These are phyloP conservation scores for Ptychodera flava DNA, from an alignment of 35 echinoderm and acorn worm species.

Conservation along the genomic window DNA sequence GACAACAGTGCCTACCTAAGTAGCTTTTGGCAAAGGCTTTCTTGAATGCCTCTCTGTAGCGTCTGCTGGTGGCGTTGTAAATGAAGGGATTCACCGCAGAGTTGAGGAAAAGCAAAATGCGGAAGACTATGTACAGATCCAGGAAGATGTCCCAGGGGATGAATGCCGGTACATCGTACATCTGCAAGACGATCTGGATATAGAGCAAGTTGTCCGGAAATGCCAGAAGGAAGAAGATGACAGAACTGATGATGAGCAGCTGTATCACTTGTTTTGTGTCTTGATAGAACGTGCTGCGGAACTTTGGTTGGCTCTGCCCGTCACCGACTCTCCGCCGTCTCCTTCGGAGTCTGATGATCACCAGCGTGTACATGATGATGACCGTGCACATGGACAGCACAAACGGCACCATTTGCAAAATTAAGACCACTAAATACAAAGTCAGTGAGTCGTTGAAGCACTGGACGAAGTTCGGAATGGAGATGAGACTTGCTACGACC, in stretches of 20 bases:
- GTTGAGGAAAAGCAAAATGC: conserved; percentile 63
- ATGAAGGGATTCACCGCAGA: conserved; percentile 86
- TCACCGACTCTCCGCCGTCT: not conserved
- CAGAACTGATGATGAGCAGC: not conserved
- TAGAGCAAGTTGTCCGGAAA: not conserved
- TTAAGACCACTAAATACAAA: not conserved
- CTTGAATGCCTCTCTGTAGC: conserved; percentile 66
- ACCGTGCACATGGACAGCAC: not conserved
- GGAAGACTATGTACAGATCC: conserved; percentile 6
- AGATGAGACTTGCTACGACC: not conserved
- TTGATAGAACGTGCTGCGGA: not conserved
- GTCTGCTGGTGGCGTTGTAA: conserved; percentile 74
- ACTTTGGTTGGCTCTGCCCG: not conserved
- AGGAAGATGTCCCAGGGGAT: not conserved
- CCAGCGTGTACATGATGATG: not conserved
- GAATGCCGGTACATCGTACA: not conserved
- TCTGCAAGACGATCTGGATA: not conserved
- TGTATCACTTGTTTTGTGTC: not conserved
- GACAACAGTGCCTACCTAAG: not conserved
- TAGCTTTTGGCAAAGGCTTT: too few relatives aligned
- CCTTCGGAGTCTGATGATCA: not conserved
- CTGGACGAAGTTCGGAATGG: not conserved
- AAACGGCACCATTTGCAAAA: not conserved
- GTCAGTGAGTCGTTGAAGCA: not conserved
- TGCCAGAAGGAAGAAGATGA: not conserved